These are phyloP conservation scores for Philopotamus ludificatus DNA, from an alignment of 1,140 invertebrate genomes.

Conservation along the genomic window DNA sequence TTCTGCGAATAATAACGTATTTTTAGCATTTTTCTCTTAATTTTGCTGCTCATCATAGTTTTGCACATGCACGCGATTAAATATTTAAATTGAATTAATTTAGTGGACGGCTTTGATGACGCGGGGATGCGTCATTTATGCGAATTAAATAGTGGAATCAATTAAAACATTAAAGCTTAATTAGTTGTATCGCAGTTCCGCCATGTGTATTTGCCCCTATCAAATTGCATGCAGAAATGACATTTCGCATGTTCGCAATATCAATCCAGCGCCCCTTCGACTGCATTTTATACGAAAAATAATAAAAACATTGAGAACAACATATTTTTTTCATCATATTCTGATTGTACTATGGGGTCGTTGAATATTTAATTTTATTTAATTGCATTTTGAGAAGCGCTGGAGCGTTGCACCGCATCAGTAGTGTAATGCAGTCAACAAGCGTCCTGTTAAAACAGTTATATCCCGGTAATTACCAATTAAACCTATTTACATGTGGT, in stretches of 20 bases:
- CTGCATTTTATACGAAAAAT: too few species aligned
- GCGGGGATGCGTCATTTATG: slow-evolving; percentile 26
- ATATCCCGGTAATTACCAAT: slow-evolving; percentile 27
- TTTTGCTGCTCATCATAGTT: too few species aligned
- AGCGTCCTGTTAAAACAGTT: slow-evolving; percentile 31
- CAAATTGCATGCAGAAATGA: slow-evolving; percentile 31
- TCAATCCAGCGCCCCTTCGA: too few species aligned
- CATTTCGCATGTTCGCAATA: too few species aligned
- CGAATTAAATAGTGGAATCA: slow-evolving; percentile 38
- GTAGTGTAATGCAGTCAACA: slow-evolving; percentile 18
- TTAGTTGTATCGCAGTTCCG: slow-evolving; percentile 28
- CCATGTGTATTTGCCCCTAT: slow-evolving; percentile 30
- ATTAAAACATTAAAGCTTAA: slow-evolving; percentile 38
- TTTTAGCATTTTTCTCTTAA: too few species aligned
- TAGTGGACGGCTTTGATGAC: background rate
- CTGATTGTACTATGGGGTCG: too few species aligned
- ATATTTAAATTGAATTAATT: slow-evolving; percentile 15
- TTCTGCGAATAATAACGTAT: too few species aligned
- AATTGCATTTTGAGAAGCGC: too few species aligned
- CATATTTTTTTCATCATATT: too few species aligned
- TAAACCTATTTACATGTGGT: slow-evolving; percentile 32
- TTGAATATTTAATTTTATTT: too few species aligned
- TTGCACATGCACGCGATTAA: background rate
- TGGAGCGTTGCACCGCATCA: too few species aligned
- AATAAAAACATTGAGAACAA: too few species aligned